Percentiles rank a stretch among this genome's conserved stretches.
These are phyloP conservation scores for Pavo muticus DNA, from an alignment of 2,113 vertebrate genomes.

Conservation along the genomic window DNA sequence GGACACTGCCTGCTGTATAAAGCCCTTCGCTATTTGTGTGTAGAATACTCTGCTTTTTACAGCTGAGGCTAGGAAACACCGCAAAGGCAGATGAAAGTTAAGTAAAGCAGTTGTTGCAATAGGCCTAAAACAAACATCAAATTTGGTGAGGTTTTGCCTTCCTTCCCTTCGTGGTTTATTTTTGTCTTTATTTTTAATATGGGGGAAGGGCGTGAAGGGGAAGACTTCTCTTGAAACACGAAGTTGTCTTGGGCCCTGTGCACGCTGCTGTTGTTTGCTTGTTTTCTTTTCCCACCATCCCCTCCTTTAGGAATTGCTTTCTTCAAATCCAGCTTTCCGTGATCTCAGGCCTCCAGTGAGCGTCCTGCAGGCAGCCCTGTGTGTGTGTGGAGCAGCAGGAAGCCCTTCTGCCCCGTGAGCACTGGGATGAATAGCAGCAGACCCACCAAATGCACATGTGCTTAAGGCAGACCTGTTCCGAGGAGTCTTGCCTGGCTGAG, in stretches of 20 bases:
- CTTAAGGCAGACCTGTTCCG: neutral
- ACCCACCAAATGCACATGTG: neutral
- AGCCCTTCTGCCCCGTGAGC: neutral
- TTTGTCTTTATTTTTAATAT: conserved; percentile 2
- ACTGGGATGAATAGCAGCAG: neutral
- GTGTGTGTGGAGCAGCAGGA: neutral
- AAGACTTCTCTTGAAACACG: neutral
- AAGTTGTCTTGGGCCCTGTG: neutral
- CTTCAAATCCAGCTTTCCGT: neutral
- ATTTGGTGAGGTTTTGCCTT: conserved; percentile 45
- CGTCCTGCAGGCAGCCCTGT: neutral
- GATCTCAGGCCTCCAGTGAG: neutral
- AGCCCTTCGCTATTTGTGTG: neutral
- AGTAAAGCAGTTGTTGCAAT: neutral
- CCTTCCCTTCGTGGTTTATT: conserved; percentile 62
- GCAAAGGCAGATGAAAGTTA: conserved; percentile 16
- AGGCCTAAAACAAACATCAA: conserved; percentile 10
- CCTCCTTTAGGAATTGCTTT: neutral
- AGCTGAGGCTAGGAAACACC: neutral
- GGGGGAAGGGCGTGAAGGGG: neutral
- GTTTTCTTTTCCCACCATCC: neutral
- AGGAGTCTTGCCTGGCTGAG: neutral
- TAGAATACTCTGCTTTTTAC: neutral
- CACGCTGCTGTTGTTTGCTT: neutral
- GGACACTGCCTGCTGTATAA: neutral